Base-by-base conservation (phyloP, 2,797 vertebrate species). In the Rhyacichthys aspro region DNA sequence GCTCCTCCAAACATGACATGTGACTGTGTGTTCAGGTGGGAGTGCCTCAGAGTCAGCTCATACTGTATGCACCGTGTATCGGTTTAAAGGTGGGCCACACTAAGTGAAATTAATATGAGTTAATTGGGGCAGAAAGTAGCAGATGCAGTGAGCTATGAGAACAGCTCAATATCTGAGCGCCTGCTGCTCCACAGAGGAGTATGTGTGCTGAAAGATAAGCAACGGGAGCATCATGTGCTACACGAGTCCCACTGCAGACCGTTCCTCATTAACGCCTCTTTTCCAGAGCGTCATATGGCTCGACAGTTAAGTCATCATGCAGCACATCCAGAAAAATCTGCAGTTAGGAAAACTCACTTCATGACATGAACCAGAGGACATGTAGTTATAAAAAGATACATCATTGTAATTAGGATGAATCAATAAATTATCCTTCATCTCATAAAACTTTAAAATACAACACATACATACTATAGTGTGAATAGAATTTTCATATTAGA, bases 71-170 rank as follows among this genome's bases (percentile, higher is more conserved):
- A 2, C 18, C 10, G n/a, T 32, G 37, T 48, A n/a, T 62, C 49
- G 15, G 47, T 62, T 59, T 63, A 59, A 78, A 73, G 70, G 77
- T 78, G 75, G 65, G 66, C 60, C 64, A 0, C 53, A 23, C 57
- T 58, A 74, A 72, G 79, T 74, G 5, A 55, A 70, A 83, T 82
- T 75, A 83, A 63, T 72, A 59, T 39, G 56, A 76, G 77, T 82
- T 86, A 84, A 86, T 72, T 86, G 67, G 86, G 75, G 82, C 78
- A 76, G 76, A 86, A 86, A 78, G 49, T 58, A 59, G 65, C 75
- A 83, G 70, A 81, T 67, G 67, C 56, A 70, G 17, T 43, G 63
- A 73, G 48, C 72, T 70, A 72, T 36, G 56, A 61, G 64, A 67
- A 72, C 57, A 54, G 54, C 15, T 38, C 41, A 5, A 28, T 28